Evolutionary conservation across 2,888 invertebrate genomes (phyloP).

Genomic region (Drosophila robusta): DNA sequence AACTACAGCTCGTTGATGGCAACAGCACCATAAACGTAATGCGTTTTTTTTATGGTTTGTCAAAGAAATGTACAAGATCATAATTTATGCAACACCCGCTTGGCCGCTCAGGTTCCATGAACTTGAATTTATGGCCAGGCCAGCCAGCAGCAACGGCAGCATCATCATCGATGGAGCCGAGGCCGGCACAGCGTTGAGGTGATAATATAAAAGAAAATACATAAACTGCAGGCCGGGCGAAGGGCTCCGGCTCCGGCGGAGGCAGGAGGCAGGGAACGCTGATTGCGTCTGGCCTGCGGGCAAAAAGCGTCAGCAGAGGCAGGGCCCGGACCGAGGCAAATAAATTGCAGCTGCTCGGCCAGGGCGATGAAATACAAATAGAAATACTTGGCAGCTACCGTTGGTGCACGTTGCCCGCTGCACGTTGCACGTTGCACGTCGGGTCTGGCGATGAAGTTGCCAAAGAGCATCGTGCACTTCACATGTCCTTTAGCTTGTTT

Average conservation of each 20-base stretch:
- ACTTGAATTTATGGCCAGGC: slow-evolving; percentile 72
- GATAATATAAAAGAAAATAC: slow-evolving; percentile 75
- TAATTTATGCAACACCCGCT: slow-evolving; percentile 69
- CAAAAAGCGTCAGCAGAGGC: slow-evolving; percentile 39
- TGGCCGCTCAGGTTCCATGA: slow-evolving; percentile 21
- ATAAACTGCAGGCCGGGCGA: slow-evolving; percentile 39
- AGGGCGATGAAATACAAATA: slow-evolving; percentile 82
- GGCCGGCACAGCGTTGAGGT: slow-evolving; percentile 55
- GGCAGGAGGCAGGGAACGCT: slow-evolving; percentile 20
- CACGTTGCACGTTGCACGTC: slow-evolving; percentile 6
- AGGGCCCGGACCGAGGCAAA: slow-evolving; percentile 49
- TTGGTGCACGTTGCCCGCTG: slow-evolving; percentile 39
- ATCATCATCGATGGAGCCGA: slow-evolving; percentile 53
- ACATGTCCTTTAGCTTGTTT: slow-evolving; percentile 80
- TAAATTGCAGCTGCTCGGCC: slow-evolving; percentile 76
- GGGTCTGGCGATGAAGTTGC: slow-evolving; percentile 68
- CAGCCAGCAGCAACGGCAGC: slow-evolving; percentile 28
- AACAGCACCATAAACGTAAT: slow-evolving; percentile 68
- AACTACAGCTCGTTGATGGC: slow-evolving; percentile 34
- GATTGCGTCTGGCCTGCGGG: slow-evolving; percentile 71
- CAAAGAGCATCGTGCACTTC: slow-evolving; percentile 64
- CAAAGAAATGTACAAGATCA: slow-evolving; percentile 75
- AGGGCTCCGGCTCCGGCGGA: slow-evolving; percentile 15
- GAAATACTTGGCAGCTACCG: slow-evolving; percentile 80
- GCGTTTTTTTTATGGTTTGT: slow-evolving; percentile 70